Percentiles rank a stretch among this genome's conserved stretches.
Conservation (phyloP, 2,113 vertebrate genomes). For the Ascaphus truei region DNA sequence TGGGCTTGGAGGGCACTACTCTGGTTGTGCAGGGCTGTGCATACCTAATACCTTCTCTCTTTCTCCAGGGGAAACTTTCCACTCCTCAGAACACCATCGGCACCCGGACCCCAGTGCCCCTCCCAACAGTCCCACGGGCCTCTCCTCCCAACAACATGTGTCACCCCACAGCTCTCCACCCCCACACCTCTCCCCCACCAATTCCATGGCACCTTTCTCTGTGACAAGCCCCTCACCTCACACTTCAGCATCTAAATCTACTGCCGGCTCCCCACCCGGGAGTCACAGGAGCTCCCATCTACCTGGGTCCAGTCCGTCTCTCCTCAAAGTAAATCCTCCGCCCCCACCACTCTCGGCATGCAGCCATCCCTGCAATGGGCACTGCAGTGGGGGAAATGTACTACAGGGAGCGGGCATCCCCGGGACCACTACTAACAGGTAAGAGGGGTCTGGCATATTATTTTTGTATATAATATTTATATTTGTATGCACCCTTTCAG, state of each 20-base stretch:
- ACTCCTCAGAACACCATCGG: conserved; percentile 86
- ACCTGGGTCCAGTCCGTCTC: conserved; percentile 77
- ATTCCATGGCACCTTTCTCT: conserved; percentile 66
- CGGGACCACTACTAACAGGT: conserved; percentile 79
- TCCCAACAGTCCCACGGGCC: conserved; percentile 92
- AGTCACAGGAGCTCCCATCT: conserved; percentile 81
- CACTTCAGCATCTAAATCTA: conserved; percentile 58
- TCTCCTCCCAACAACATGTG: conserved; percentile 80
- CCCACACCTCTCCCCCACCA: conserved; percentile 55
- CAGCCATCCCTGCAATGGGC: conserved; percentile 88
- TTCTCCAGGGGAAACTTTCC: conserved; percentile 80
- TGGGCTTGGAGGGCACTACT: no score
- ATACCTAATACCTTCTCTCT: neutral
- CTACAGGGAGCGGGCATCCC: conserved; percentile 52
- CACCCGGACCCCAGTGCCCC: conserved; percentile 93
- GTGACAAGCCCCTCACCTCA: conserved; percentile 58
- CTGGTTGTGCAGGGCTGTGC: no score
- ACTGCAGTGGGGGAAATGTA: conserved; percentile 74
- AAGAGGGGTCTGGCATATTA: conserved; percentile 44
- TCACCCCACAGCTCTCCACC: conserved; percentile 75
- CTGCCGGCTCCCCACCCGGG: conserved; percentile 65
- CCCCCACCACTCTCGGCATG: conserved; percentile 79
- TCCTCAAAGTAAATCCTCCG: conserved; percentile 78
- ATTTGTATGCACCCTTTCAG: no score
- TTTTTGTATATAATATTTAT: no score